A percentile compares a stretch with the other conserved stretches of the same genome.
Conservation (phyloP, 2,797 vertebrate genomes). For the Miichthys miiuy region DNA sequence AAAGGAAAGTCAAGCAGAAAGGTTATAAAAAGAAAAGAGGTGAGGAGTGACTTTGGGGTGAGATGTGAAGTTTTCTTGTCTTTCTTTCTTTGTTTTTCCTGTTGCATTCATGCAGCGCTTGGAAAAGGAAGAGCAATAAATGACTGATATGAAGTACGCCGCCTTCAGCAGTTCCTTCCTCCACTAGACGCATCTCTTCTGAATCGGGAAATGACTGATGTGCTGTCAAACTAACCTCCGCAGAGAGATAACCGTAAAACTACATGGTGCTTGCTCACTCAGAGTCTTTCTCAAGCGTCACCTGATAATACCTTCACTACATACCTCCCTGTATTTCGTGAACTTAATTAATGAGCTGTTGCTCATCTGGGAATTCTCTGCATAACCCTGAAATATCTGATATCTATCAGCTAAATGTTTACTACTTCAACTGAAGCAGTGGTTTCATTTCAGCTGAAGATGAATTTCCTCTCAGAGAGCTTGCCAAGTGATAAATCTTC, state of each 20-base stretch:
- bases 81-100: neutral
- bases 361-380: constrained; percentile 21
- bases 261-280: neutral
- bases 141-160: neutral
- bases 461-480: constrained; percentile 42
- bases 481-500: constrained; percentile 57
- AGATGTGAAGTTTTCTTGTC: neutral
- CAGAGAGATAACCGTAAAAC: constrained; percentile 23
- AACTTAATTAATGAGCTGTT: constrained; percentile 32
- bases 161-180: neutral
- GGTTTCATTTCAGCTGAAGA: constrained; percentile 44
- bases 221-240: constrained; percentile 37
- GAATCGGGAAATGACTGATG: constrained; percentile 42
- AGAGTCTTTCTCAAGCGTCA: constrained; percentile 9
- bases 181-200: neutral
- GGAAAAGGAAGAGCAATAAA: neutral
- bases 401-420: constrained; percentile 26
- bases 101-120: constrained; percentile 24
- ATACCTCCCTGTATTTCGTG: neutral
- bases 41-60: constrained; percentile 5
- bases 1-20: constrained; percentile 26
- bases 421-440: constrained; percentile 5
- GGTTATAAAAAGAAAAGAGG: constrained; percentile 21
- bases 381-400: constrained; percentile 24
- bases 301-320: neutral